Conservation (phyloP, 2,888 invertebrate genomes). For the Ormyrus rosae region DNA sequence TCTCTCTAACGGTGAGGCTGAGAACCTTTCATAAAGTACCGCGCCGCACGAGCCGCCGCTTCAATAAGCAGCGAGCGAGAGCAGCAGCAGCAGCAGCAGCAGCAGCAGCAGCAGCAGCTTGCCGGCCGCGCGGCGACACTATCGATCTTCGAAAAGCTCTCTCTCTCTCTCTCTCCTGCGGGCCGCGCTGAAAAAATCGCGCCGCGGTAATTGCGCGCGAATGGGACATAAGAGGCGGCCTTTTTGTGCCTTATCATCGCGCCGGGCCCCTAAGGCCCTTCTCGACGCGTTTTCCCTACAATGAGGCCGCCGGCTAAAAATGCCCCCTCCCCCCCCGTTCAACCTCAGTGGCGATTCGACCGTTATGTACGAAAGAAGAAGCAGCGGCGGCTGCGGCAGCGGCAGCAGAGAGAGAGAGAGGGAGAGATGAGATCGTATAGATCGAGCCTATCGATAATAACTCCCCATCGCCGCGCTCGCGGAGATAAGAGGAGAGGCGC, state of each 20-base stretch:
- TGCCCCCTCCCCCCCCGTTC: constrained; percentile 21
- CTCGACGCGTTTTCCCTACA: constrained; percentile 48
- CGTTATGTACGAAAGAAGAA: constrained; percentile 34
- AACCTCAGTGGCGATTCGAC: constrained; percentile 43
- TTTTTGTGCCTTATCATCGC: constrained; percentile 50
- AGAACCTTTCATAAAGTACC: constrained; percentile 21
- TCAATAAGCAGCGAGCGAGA: no score
- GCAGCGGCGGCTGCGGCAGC: not conserved
- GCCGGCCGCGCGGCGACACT: constrained; percentile 13
- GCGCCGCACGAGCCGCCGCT: not conserved
- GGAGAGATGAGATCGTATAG: constrained; percentile 59
- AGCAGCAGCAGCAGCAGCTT: no score
- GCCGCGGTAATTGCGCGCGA: constrained; percentile 44
- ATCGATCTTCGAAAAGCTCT: constrained; percentile 40
- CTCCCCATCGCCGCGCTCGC: constrained; percentile 36
- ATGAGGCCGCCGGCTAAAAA: constrained; percentile 41
- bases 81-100: no score
- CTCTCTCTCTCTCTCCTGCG: not conserved
- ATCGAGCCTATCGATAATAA: constrained; percentile 61
- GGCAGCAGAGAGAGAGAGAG: not conserved
- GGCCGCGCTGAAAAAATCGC: not conserved
- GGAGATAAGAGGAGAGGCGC: constrained; percentile 40
- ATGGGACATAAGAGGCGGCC: constrained; percentile 32
- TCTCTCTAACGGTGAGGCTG: constrained; percentile 9
- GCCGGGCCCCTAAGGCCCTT: constrained; percentile 24